These are phyloP conservation scores for Timandra comae DNA, from an alignment of 2,888 invertebrate species.

Conservation along the genomic window DNA sequence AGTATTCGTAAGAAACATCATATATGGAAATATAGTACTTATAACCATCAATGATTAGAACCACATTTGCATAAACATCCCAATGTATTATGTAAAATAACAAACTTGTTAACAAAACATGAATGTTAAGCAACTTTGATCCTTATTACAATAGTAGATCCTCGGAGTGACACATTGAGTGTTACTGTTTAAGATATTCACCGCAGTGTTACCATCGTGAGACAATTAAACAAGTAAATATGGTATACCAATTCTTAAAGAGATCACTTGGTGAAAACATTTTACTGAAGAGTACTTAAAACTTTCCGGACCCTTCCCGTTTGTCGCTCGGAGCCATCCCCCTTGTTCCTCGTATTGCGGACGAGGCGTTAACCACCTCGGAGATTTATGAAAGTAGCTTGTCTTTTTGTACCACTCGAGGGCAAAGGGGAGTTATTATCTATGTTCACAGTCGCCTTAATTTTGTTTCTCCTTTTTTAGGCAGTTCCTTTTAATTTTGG, in stretches of 20 bases:
- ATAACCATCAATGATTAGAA: too few species aligned
- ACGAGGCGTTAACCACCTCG: constrained; percentile 59
- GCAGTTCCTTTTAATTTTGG: constrained; percentile 41
- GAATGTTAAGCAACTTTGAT: too few species aligned
- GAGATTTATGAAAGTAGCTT: constrained; percentile 62
- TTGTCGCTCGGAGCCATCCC: constrained; percentile 47
- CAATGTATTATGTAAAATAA: too few species aligned
- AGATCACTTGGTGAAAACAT: constrained; percentile 54
- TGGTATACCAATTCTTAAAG: constrained; percentile 44
- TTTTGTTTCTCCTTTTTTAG: constrained; percentile 44
- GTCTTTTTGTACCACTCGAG: constrained; percentile 53
- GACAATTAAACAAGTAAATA: constrained; percentile 48
- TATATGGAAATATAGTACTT: too few species aligned
- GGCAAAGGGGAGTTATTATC: constrained; percentile 53
- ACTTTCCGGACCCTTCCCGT: constrained; percentile 45
- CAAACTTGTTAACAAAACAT: too few species aligned
- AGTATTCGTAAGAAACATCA: too few species aligned
- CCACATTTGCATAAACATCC: too few species aligned
- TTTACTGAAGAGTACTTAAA: constrained; percentile 59
- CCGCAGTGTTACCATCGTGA: constrained; percentile 18
- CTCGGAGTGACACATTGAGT: neutral
- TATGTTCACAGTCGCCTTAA: constrained; percentile 45
- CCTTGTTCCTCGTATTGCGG: constrained; percentile 55
- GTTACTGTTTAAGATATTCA: constrained; percentile 5
- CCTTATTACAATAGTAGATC: too few species aligned